Conservation (phyloP, 2,797 vertebrate species). For the Hyperoplus lanceolatus region DNA sequence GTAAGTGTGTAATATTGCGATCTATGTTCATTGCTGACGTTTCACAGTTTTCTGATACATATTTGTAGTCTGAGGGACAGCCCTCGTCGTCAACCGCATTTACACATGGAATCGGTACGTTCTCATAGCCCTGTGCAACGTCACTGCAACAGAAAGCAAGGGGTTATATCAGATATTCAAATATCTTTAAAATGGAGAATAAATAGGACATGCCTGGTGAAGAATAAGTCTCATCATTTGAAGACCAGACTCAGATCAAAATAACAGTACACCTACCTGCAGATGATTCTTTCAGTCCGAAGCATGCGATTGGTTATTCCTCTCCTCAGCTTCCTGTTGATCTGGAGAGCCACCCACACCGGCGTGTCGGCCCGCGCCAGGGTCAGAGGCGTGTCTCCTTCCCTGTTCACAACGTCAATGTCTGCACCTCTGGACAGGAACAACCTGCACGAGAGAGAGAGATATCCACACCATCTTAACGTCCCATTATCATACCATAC, state of each 20-base stretch:
- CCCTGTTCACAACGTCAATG: slow-evolving; percentile 91
- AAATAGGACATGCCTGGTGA: neutral
- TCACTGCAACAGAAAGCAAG: slow-evolving; percentile 80
- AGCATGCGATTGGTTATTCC: slow-evolving; percentile 90
- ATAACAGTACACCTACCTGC: slow-evolving; percentile 80
- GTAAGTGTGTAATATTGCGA: slow-evolving; percentile 95
- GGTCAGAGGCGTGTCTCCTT: slow-evolving; percentile 92
- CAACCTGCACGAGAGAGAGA: slow-evolving; percentile 78
- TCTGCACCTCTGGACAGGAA: slow-evolving; percentile 94
- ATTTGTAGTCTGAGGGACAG: slow-evolving; percentile 94
- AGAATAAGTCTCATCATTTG: neutral
- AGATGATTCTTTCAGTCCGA: slow-evolving; percentile 92
- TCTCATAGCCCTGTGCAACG: slow-evolving; percentile 93
- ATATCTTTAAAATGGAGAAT: neutral
- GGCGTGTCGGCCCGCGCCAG: slow-evolving; percentile 89
- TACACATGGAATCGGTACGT: slow-evolving; percentile 94
- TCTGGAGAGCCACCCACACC: slow-evolving; percentile 95
- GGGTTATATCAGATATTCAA: neutral
- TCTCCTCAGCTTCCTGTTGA: slow-evolving; percentile 91
- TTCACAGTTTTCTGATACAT: slow-evolving; percentile 95
- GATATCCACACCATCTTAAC: neutral
- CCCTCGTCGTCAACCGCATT: slow-evolving; percentile 93
- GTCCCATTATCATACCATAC: neutral
- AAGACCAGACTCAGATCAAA: neutral
- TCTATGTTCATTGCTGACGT: slow-evolving; percentile 97